Evolutionary conservation across 2,888 invertebrate species (phyloP), one percentile per base, ranked within the genome.

Genomic region (Erebia aethiops): DNA sequence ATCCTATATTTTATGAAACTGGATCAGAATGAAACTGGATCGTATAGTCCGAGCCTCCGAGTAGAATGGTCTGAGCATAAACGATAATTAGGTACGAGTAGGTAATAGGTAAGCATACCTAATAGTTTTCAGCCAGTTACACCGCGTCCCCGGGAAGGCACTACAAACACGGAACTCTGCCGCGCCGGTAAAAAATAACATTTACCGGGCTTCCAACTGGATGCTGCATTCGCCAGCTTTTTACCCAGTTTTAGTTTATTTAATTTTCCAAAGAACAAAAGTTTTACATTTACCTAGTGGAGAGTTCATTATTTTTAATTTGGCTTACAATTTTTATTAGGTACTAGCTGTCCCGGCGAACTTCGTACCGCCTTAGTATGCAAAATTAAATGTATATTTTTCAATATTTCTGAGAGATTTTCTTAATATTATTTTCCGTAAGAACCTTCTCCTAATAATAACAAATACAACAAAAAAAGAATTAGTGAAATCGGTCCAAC

Each of bases 181-280:
- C 58, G 60, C 60, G 18, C 18, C 58, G 58, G 41, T 7, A 9
- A 5, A 11, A 60, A 43, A 60, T 60, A 60, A 43, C 16, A 60
- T 60, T 41, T 60, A 43, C 60, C 5, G 1, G 60, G 43, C 41
- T n/a, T 60, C n/a, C 60, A 18, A n/a, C 60, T 43, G 9, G 9
- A n/a, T 9, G 41, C 58, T 41, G 58, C 58, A 58, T 41, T 60
- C 58, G n/a, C 14, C 7, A 16, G 58, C 41, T 41, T 58, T 57
- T 58, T 58, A 35, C 35, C 35, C 7, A 35, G 35, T 35, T n/a
- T 2, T 5, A 41, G 35, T 58, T 58, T 14, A 14, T 35, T 58
- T 60, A 41, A 51, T 51, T 51, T 7, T n/a, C 51, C 51, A 7
- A 51, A 51, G 51, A n/a, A n/a, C n/a, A 14, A 8, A 14, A 8